Evolutionary conservation across 2,113 vertebrate genomes (phyloP).

Genomic region (Tetrao urogallus): DNA sequence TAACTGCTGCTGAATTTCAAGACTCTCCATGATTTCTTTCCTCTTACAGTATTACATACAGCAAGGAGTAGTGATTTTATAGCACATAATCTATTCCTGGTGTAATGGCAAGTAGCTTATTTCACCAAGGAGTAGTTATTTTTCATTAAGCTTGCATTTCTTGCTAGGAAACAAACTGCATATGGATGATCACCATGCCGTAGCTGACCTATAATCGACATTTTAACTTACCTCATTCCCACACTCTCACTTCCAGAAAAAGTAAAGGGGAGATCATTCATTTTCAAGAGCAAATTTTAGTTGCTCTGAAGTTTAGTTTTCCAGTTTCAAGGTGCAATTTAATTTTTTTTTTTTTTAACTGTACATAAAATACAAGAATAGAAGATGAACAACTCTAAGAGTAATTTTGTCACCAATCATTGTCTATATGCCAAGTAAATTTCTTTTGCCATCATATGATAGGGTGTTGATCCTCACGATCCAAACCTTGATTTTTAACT

Average conservation of each 20-base stretch:
- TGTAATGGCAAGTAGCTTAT: background rate
- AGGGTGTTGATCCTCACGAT: background rate
- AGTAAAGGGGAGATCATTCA: background rate
- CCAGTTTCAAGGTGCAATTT: no score
- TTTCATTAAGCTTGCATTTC: background rate
- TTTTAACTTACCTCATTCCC: background rate
- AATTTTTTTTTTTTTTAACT: background rate
- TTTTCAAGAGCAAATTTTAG: background rate
- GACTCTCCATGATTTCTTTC: background rate
- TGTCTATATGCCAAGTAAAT: background rate
- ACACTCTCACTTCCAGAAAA: background rate
- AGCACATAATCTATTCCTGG: background rate
- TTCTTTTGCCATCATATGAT: background rate
- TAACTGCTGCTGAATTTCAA: conserved; percentile 22
- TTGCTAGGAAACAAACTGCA: background rate
- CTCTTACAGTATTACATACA: background rate
- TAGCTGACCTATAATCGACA: background rate
- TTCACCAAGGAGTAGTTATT: background rate
- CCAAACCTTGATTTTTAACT: background rate
- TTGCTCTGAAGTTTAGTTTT: no score
- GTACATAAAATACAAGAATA: background rate
- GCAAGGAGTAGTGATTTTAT: background rate
- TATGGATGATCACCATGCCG: background rate
- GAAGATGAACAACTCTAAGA: background rate
- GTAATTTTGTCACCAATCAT: background rate